Evolutionary conservation across 1,140 invertebrate species (phyloP).

Genomic region (Drosophila ambigua): DNA sequence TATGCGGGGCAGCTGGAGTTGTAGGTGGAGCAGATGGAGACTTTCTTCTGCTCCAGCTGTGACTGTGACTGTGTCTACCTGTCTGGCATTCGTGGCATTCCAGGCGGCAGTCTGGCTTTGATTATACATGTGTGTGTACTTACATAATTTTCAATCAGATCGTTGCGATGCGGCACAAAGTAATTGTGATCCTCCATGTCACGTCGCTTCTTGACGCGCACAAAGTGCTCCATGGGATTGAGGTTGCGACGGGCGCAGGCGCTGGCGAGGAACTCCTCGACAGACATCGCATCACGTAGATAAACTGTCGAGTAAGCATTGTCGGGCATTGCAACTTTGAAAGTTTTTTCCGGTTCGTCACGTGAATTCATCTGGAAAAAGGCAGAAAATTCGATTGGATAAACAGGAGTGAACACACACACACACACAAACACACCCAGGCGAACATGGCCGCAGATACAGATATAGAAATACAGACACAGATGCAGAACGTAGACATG

Average conservation of each 20-base stretch:
- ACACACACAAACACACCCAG: conserved; percentile 5
- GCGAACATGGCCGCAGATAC: conserved; percentile 13
- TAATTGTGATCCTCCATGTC: conserved; percentile 98
- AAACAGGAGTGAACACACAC: conserved; percentile 58
- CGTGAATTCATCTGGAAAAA: conserved; percentile 89
- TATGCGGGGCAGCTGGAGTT: too few species aligned
- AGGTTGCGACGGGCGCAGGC: conserved; percentile 95
- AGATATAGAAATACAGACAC: not conserved
- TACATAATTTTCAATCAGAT: conserved; percentile 97
- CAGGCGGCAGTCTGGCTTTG: conserved; percentile 19
- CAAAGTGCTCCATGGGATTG: conserved; percentile 97
- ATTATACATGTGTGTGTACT: conserved; percentile 83
- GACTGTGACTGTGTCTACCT: too few species aligned
- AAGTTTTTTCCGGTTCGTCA: conserved; percentile 92
- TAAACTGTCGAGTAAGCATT: conserved; percentile 91
- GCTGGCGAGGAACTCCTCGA: conserved; percentile 96
- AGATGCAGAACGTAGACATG: too few species aligned
- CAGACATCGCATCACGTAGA: conserved; percentile 95
- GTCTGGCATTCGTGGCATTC: not conserved
- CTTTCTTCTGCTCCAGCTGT: too few species aligned
- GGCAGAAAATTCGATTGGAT: conserved; percentile 82
- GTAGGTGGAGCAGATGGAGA: too few species aligned
- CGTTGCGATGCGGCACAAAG: conserved; percentile 95
- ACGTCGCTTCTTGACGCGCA: conserved; percentile 95
- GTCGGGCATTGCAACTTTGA: conserved; percentile 95